Base-by-base conservation (phyloP, 2,113 vertebrate species). In the Silurus asotus region DNA sequence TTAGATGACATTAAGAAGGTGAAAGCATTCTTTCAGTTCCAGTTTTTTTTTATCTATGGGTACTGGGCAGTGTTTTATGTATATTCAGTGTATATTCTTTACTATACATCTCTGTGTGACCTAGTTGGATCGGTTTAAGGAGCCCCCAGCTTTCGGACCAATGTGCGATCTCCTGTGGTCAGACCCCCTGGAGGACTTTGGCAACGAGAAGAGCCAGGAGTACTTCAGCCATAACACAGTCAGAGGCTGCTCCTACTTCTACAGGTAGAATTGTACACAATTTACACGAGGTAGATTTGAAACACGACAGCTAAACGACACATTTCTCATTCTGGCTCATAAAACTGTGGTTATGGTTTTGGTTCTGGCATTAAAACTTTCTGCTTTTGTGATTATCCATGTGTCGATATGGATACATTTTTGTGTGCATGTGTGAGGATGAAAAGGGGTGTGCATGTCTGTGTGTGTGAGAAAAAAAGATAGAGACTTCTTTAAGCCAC, bases 1-100 rank as follows among this genome's bases (percentile, higher is more conserved):
- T 93, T 96, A 95, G 95, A 96, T 25, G 95, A 96, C 91, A 96
- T 96, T 89, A 96, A 95, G 90, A 96, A 96, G 94, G 95, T 95
- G 91, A 75, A 37, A 62, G 61, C 49, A 37, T 45, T 56, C 23
- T 56, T 80, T 59, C 64, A 58, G 0, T 53, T 80, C 20, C 23
- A 25, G 19, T 74, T 72, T 20, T 74, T 72, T 20, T 61, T 59
- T 74, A 28, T 48, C 70, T 13, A 23, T 4, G 48, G 4, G 17
- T 20, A 62, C 6, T 55, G 58, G 4, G 17, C 28, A 62, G 11
- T 55, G 58, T 28, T 45, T 0, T 64, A 2, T 75, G 23, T 65
- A 65, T 72, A 2, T 62, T 17, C 2, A 62, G 25, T 59, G 23
- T 87, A 5, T 80, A 5, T 80, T 78, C 25, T 69, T 67, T 78